Conservation (phyloP, 2,113 vertebrate genomes). For the Antennarius striatus region DNA sequence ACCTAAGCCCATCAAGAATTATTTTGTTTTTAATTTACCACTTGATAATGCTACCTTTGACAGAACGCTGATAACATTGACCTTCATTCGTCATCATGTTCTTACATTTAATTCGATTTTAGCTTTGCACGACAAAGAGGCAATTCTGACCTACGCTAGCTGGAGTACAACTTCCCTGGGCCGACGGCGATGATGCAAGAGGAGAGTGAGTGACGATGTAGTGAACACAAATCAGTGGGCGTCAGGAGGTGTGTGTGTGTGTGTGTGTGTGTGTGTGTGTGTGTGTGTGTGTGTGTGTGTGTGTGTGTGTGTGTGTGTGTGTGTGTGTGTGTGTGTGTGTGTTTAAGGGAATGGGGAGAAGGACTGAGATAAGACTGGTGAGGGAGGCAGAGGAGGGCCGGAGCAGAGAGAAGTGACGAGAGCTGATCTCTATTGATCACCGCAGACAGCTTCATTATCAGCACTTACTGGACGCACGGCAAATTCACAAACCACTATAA, state of each 20-base stretch:
- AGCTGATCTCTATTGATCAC: slow-evolving; percentile 74
- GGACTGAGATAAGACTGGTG: slow-evolving; percentile 46
- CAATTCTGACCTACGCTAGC: too few species aligned
- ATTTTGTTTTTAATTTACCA: too few species aligned
- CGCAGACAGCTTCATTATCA: slow-evolving; percentile 75
- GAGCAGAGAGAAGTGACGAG: slow-evolving; percentile 55
- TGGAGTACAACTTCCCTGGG: too few species aligned
- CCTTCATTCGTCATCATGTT: too few species aligned
- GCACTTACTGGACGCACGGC: slow-evolving; percentile 64
- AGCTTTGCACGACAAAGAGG: too few species aligned
- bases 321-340: too few species aligned
- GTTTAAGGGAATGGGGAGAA: slow-evolving; percentile 10
- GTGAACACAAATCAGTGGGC: slow-evolving; percentile 34
- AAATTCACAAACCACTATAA: slow-evolving; percentile 58
- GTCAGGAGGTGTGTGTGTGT: slow-evolving; percentile 19
- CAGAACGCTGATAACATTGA: too few species aligned
- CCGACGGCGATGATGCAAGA: background rate
- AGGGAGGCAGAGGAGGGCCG: slow-evolving; percentile 35
- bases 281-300: too few species aligned
- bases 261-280: too few species aligned
- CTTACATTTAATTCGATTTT: too few species aligned
- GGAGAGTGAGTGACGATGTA: slow-evolving; percentile 43
- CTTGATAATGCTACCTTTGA: too few species aligned
- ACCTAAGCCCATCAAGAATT: too few species aligned
- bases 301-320: background rate